These are phyloP conservation scores for Acrocephalus scirpaceus DNA, from an alignment of 2,797 vertebrate genomes.

Conservation along the genomic window DNA sequence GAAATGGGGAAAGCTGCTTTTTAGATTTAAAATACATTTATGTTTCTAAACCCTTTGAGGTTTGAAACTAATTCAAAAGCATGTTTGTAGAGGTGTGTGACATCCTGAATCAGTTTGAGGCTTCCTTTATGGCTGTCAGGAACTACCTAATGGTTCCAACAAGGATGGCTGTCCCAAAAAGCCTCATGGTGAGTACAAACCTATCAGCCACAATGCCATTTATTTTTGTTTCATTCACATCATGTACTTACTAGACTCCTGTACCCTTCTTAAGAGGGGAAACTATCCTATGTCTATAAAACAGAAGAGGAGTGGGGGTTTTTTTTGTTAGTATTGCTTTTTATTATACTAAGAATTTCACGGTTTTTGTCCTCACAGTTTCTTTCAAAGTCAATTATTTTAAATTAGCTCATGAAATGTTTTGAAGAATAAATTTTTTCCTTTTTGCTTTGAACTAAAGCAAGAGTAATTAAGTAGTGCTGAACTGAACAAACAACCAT, in stretches of 20 bases:
- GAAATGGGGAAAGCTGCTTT: background rate
- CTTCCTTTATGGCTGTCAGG: background rate
- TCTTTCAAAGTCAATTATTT: constrained; percentile 34
- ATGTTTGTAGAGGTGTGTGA: background rate
- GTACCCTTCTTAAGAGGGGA: background rate
- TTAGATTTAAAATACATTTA: background rate
- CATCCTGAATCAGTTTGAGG: background rate
- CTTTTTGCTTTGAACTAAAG: constrained; percentile 40
- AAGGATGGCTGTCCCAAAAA: background rate
- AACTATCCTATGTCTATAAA: background rate
- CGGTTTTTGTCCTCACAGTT: background rate
- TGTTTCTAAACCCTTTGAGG: background rate
- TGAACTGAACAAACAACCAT: constrained; percentile 46
- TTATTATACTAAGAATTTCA: background rate
- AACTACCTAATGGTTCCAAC: rapidly evolving
- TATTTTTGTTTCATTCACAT: background rate
- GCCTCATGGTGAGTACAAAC: background rate
- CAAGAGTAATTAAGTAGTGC: constrained; percentile 27
- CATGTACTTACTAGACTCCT: background rate
- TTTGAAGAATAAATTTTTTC: constrained; percentile 29
- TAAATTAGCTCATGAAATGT: constrained; percentile 18
- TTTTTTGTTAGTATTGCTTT: background rate
- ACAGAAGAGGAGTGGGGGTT: rapidly evolving
- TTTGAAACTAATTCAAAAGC: background rate
- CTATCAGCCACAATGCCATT: background rate